Percentiles rank a stretch among this genome's conserved stretches.
phyloP scores from a whole-genome alignment of 2,113 vertebrate species.

The Pedetes capensis region DNA sequence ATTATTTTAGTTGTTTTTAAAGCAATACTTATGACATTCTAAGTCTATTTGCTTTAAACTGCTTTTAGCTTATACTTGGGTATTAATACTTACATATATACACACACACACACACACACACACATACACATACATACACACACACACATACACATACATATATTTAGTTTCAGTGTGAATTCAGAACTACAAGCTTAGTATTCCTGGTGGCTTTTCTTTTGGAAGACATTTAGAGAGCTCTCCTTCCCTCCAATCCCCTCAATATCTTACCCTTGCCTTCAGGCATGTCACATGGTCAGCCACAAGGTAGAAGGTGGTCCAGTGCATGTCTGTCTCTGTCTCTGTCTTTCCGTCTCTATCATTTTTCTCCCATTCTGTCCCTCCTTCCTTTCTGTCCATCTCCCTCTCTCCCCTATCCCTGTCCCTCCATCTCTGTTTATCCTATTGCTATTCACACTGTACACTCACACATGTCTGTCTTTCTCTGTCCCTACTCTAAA shows the following conservation, averaged over 20 bases:
- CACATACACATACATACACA: too few relatives aligned
- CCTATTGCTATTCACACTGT: accelerated
- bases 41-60: constrained; percentile 30
- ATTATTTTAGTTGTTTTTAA: constrained; percentile 6
- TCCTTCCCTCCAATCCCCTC: accelerated
- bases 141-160: too few relatives aligned
- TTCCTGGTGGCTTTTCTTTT: constrained; percentile 3
- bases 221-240: neutral
- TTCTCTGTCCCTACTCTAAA: neutral
- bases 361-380: neutral
- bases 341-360: neutral
- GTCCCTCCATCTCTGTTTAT: accelerated
- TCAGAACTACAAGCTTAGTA: neutral
- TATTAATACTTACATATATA: neutral
- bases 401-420: too few relatives aligned
- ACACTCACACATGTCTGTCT: neutral
- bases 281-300: neutral
- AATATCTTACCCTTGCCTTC: neutral
- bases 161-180: constrained; percentile 1
- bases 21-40: neutral
- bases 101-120: too few relatives aligned
- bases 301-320: neutral
- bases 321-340: accelerated
- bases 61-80: neutral
- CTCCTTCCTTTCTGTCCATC: neutral